phyloP scores from a whole-genome alignment of 2,113 vertebrate species.

The Trichechus manatus region DNA sequence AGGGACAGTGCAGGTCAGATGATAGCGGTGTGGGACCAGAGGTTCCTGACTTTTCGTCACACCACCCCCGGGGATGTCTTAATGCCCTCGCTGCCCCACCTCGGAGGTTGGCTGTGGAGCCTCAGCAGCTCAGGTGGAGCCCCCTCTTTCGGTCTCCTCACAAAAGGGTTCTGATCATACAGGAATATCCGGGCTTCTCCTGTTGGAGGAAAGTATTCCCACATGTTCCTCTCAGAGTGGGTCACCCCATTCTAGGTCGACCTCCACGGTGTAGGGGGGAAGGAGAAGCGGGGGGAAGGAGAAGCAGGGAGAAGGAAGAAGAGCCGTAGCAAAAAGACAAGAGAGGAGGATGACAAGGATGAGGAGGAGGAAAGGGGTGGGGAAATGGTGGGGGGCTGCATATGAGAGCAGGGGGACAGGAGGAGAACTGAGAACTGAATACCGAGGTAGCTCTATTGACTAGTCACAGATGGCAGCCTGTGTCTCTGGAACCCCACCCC shows the following conservation, averaged over 20 bases:
- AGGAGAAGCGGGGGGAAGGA: neutral
- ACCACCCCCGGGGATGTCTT: neutral
- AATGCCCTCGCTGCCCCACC: neutral
- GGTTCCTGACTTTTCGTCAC: neutral
- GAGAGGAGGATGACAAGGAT: neutral
- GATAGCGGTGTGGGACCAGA: too few relatives aligned
- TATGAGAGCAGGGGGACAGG: too few relatives aligned
- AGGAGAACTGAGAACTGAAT: neutral
- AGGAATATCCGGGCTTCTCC: neutral
- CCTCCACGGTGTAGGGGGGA: neutral
- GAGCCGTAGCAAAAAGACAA: neutral
- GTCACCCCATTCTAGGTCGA: neutral
- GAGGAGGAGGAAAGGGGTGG: neutral
- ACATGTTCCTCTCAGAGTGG: neutral
- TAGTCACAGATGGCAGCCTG: neutral
- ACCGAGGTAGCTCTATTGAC: too few relatives aligned
- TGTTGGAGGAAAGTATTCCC: neutral
- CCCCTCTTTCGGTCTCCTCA: neutral
- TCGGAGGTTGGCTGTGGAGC: neutral
- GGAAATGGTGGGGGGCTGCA: too few relatives aligned
- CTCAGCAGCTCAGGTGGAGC: neutral
- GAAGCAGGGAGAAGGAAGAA: neutral
- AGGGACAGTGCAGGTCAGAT: neutral
- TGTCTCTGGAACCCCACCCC: neutral
- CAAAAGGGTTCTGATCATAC: neutral